A percentile compares a stretch with the other conserved stretches of the same genome.
Evolutionary conservation across 2,797 vertebrate genomes (phyloP).

Genomic region (Steatocranus sp.): DNA sequence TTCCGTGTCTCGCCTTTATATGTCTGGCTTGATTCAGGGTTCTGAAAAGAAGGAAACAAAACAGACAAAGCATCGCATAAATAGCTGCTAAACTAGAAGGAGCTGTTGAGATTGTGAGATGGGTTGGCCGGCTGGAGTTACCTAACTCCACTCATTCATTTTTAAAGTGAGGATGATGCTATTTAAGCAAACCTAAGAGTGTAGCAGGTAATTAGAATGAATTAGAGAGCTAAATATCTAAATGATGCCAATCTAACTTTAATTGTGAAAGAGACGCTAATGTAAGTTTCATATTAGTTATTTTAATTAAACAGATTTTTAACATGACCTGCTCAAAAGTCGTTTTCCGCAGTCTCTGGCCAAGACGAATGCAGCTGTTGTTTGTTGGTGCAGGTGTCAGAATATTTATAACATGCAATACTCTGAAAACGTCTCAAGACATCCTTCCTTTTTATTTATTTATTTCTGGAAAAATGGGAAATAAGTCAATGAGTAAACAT

Average conservation of each 20-base stretch:
- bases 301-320: background rate
- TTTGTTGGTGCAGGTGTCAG: background rate
- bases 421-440: background rate
- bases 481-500: background rate
- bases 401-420: background rate
- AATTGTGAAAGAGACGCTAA: background rate
- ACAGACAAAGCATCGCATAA: background rate
- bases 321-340: fast-evolving
- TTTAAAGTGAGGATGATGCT: fast-evolving
- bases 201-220: background rate
- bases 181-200: background rate
- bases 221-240: background rate
- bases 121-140: background rate
- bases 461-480: background rate
- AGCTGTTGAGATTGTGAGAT: background rate
- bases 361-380: background rate
- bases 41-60: background rate
- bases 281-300: background rate
- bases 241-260: background rate
- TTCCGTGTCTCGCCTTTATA: background rate
- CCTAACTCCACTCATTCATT: background rate
- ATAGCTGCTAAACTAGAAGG: background rate
- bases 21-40: background rate
- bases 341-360: background rate
- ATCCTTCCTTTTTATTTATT: background rate